Evolutionary conservation across 92 coral and sea anemone species (phyloP).

Genomic region (Heliopora coerulea): DNA sequence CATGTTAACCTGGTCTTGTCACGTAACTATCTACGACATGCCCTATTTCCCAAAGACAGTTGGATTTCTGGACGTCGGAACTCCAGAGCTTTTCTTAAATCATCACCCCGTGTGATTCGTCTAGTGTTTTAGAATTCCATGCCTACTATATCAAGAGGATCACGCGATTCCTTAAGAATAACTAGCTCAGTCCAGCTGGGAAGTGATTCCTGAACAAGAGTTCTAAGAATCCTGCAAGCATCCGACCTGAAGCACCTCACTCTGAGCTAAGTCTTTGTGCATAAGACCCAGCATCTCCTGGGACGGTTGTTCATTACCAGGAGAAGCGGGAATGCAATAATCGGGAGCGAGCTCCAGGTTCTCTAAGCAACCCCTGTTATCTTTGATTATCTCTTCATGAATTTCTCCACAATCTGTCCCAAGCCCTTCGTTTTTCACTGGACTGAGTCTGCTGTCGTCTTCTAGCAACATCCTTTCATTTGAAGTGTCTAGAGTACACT

Average conservation of each 20-base stretch:
- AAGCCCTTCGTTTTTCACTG: not conserved
- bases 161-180: too few species aligned
- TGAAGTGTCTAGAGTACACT: not conserved
- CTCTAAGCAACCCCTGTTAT: not conserved
- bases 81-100: too few species aligned
- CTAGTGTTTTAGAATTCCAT: too few species aligned
- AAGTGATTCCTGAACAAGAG: too few species aligned
- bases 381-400: not conserved
- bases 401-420: not conserved
- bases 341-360: not conserved
- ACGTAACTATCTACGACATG: too few species aligned
- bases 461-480: not conserved
- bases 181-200: too few species aligned
- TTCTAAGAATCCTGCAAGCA: not conserved
- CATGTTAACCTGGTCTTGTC: too few species aligned
- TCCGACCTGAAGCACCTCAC: slow-evolving; percentile 9
- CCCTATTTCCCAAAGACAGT: too few species aligned
- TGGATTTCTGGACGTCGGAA: too few species aligned
- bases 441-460: not conserved
- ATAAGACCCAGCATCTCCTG: slow-evolving; percentile 43
- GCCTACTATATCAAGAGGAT: too few species aligned
- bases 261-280: slow-evolving; percentile 40
- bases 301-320: slow-evolving; percentile 52
- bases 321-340: slow-evolving; percentile 61
- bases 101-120: too few species aligned